Evolutionary conservation across 2,888 invertebrate genomes (phyloP), one percentile per base, ranked within the genome.

Genomic region (Amblyjoppa fuscipennis): DNA sequence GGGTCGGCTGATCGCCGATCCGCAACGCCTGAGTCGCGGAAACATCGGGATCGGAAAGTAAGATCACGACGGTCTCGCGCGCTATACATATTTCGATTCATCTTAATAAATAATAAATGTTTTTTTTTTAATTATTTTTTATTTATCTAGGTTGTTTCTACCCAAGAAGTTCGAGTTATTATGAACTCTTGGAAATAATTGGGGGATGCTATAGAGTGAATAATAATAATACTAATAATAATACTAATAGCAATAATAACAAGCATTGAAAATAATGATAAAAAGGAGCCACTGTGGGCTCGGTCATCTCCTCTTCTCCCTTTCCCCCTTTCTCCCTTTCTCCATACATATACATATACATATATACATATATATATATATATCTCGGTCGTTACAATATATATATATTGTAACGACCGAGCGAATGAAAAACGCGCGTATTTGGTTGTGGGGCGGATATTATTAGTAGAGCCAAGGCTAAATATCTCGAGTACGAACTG

Each of bases 141-240:
- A 59, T 69, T 70, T 73, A 41, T 41, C 25, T 51, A 34, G 9
- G 5, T 66, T 68, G 16, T 56, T 53, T 75, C 25, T 64, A 53
- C 25, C 68, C 68, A n/a, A 76, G 68, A 81, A 84, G 38, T 51
- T 28, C 13, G 34, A 76, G 51, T 41, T 84, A 77, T 73, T 69
- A 73, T 68, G 66, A 56, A 68, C 51, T 49, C 49, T 78, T 41
- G 59, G 75, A 71, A 59, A 84, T 84, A 81, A 81, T 84, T 69
- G 77, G 56, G 20, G 59, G 74, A 68, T 16, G 61, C 13, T 66
- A n/a, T 69, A 53, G 31, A 25, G 34, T 25, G 75, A 53, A 78
- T 61, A 59, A 66, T 31, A 53, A 75, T 49, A 51, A 13, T 34
- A 49, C 38, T 61, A 59, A 66, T 31, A 53, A 75, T 49, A 51